Evolutionary conservation across 2,113 vertebrate genomes (phyloP), one percentile per base, ranked within the genome.

Genomic region (Empidonax traillii): DNA sequence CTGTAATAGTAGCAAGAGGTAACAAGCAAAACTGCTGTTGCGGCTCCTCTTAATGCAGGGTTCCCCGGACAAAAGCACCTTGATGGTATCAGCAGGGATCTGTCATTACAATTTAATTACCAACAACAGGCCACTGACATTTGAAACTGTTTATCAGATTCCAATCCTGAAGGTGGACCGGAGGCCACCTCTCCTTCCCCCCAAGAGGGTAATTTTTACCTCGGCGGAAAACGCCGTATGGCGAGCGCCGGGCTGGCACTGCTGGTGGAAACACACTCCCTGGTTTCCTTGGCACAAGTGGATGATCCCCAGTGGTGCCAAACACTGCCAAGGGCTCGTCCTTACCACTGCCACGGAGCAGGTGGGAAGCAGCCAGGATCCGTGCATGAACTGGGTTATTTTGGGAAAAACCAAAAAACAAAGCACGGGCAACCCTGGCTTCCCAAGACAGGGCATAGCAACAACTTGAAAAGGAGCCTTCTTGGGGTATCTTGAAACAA

Each of bases 21-120:
- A 94, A 95, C 90, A 92, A 96, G 92, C 25, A 95, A 94, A 95
- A 95, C 86, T 82, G 92, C 96, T 95, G 80, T 65, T 95, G 61
- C 0, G 19, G 83, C 89, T 94, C 80, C 86, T 94, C 89, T 94
- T 83, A 92, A 92, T 49, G 69, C 92, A 85, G 83, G 61, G 69
- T 24, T 95, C 83, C 90, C 1, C 0, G 96, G 86, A 97, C 94
- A 96, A 97, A 96, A 96, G 88, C 94, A 96, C 96, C 94, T 96
- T 90, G 93, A 87, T 96, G 58, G 85, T 59, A 97, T 94, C 96
- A 90, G 93, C 88, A 53, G 0, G 24, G 79, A 92, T 95, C 96
- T 93, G 88, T 95, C 96, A 96, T 96, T 97, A 96, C 94, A 61
- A 86, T 97, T 97, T 96, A 96, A 97, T 97, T 97, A 96, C 91